phyloP scores from a whole-genome alignment of 2,888 invertebrate genomes.

The Oegoconia quadripuncta region DNA sequence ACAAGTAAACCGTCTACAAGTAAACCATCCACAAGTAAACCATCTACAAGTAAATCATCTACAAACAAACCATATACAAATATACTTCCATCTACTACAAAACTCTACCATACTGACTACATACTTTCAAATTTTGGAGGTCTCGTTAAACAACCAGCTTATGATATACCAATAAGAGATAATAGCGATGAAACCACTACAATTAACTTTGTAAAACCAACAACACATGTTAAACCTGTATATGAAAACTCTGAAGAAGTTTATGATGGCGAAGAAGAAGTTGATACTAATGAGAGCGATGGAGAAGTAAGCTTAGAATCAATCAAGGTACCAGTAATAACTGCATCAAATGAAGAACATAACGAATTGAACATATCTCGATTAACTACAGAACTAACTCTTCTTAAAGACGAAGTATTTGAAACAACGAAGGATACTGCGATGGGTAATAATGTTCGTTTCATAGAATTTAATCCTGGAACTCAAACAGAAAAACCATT shows the following conservation, averaged over 20 bases:
- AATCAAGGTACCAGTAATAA: slow-evolving; percentile 67
- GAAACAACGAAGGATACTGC: slow-evolving; percentile 26
- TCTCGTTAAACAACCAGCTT: slow-evolving; percentile 55
- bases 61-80: slow-evolving; percentile 33
- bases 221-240: slow-evolving; percentile 45
- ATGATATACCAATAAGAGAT: slow-evolving; percentile 70
- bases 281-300: slow-evolving; percentile 45
- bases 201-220: slow-evolving; percentile 18
- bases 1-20: too few species aligned
- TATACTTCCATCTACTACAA: slow-evolving; percentile 36
- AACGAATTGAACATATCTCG: slow-evolving; percentile 20
- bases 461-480: slow-evolving; percentile 49
- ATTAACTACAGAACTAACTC: slow-evolving; percentile 39
- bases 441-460: slow-evolving; percentile 33
- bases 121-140: slow-evolving; percentile 56
- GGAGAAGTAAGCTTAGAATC: slow-evolving; percentile 71
- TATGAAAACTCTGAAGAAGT: slow-evolving; percentile 70
- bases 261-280: slow-evolving; percentile 63
- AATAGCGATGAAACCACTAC: slow-evolving; percentile 61
- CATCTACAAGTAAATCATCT: too few species aligned
- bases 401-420: slow-evolving; percentile 46
- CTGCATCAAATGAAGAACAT: slow-evolving; percentile 49
- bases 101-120: slow-evolving; percentile 48
- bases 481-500: slow-evolving; percentile 75
- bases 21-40: too few species aligned